Evolutionary conservation across 2,888 invertebrate genomes (phyloP), one percentile per base, ranked within the genome.

Genomic region (Synergus itoensis): DNA sequence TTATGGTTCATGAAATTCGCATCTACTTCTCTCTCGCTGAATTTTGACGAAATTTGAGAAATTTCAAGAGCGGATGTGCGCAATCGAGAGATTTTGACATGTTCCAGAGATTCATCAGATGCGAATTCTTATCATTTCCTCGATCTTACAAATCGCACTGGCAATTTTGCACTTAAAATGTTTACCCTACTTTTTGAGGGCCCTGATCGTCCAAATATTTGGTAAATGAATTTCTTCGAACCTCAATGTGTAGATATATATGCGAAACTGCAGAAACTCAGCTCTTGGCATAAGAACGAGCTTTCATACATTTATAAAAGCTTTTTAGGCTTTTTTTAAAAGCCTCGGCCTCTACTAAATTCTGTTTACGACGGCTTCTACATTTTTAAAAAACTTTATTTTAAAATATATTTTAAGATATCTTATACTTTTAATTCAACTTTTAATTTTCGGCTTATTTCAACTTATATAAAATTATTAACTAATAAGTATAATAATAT

Each of bases 151-250:
- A 36, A 69, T 53, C n/a, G 28, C 48, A 0, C 9, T 48, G 45
- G 28, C 28, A 69, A 69, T 69, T 69, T 48, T 48, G 28, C 28
- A 73, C 53, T 73, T 65, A 64, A 76, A 77, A 45, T 60, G 76
- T 69, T 77, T 77, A 78, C 64, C 65, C 67, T 64, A 41, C 78
- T 75, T 79, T 60, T 57, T 57, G 53, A 69, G 53, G 69, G 76
- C 62, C 45, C 45, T 16, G 21, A 53, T 75, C 18, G 67, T 53
- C 69, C 57, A 81, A 79, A 81, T 81, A 81, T 81, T 79, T 79
- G 53, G 41, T 64, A 57, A 48, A 48, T 45, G 53, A 36, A 41
- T 67, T 76, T 67, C 48, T 79, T 28, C 40, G 40, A 78, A 79
- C 41, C 11, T 36, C 36, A 4, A 7, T 2, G 16, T 69, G 28